These are phyloP conservation scores for Lethrus apterus DNA, from an alignment of 1,140 invertebrate genomes.

Conservation along the genomic window DNA sequence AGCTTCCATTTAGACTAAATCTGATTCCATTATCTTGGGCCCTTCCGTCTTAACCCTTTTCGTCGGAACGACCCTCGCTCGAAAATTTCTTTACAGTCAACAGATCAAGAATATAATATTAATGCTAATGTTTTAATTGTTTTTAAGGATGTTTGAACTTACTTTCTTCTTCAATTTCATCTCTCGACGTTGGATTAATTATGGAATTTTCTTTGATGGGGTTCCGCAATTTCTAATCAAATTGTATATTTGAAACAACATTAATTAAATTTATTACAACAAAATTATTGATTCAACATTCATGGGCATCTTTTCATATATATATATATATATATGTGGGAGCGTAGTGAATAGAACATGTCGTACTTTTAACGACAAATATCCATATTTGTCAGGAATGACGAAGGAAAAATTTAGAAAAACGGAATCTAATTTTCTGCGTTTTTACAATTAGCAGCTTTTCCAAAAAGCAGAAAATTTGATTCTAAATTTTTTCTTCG, in stretches of 20 bases:
- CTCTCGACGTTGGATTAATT: background rate
- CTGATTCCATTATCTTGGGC: conserved; percentile 35
- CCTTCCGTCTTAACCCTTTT: conserved; percentile 33
- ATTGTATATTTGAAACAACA: background rate
- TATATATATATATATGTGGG: too few relatives aligned
- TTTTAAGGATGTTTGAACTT: conserved; percentile 13
- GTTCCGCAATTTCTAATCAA: background rate
- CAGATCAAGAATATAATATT: background rate
- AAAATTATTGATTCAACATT: too few relatives aligned
- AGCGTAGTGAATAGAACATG: too few relatives aligned
- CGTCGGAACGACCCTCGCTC: background rate
- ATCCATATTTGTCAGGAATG: too few relatives aligned
- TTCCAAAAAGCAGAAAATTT: too few relatives aligned
- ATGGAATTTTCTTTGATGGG: background rate
- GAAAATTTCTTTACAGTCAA: background rate
- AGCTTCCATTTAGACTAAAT: conserved; percentile 36
- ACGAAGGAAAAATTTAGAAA: too few relatives aligned
- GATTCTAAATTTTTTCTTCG: too few relatives aligned
- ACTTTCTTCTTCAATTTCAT: background rate
- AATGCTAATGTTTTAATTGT: conserved; percentile 13
- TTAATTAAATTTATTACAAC: background rate
- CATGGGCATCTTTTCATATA: too few relatives aligned
- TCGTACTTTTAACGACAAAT: too few relatives aligned
- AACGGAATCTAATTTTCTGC: too few relatives aligned
- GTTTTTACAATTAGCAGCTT: too few relatives aligned